Evolutionary conservation across 2,797 vertebrate species (phyloP).

Genomic region (Garrulus glandarius): DNA sequence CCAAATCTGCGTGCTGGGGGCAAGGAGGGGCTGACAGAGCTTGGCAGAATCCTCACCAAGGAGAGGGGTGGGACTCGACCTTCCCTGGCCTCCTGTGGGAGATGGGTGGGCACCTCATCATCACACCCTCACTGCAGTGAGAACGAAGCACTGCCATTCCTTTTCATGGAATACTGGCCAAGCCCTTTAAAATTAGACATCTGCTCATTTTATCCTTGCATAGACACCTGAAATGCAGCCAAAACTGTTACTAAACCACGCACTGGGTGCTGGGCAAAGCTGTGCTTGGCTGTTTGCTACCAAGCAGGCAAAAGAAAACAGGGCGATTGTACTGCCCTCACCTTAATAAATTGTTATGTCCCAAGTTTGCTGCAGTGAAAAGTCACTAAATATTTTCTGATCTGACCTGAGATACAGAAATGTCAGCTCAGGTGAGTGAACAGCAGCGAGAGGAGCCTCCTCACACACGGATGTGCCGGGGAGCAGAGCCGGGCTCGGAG

Average conservation of each 20-base stretch:
- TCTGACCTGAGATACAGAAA: background rate
- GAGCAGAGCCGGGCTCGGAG: background rate
- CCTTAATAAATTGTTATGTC: accelerated
- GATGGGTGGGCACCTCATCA: background rate
- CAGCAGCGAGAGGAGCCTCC: background rate
- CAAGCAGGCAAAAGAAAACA: background rate
- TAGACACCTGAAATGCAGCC: background rate
- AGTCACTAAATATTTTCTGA: background rate
- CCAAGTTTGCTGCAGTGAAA: background rate
- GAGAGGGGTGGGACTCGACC: background rate
- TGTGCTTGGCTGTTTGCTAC: background rate
- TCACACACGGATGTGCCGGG: background rate
- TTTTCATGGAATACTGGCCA: background rate
- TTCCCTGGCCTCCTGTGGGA: background rate
- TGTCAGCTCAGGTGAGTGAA: background rate
- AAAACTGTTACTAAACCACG: background rate
- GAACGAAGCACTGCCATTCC: background rate
- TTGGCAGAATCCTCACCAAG: background rate
- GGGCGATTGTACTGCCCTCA: background rate
- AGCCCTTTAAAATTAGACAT: background rate
- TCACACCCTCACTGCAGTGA: background rate
- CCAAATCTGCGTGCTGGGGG: background rate
- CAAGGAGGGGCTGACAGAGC: background rate
- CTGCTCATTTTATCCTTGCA: background rate
- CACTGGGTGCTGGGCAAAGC: background rate